These are phyloP conservation scores for Choreutis nemorana DNA, from an alignment of 2,888 invertebrate species.

Conservation along the genomic window DNA sequence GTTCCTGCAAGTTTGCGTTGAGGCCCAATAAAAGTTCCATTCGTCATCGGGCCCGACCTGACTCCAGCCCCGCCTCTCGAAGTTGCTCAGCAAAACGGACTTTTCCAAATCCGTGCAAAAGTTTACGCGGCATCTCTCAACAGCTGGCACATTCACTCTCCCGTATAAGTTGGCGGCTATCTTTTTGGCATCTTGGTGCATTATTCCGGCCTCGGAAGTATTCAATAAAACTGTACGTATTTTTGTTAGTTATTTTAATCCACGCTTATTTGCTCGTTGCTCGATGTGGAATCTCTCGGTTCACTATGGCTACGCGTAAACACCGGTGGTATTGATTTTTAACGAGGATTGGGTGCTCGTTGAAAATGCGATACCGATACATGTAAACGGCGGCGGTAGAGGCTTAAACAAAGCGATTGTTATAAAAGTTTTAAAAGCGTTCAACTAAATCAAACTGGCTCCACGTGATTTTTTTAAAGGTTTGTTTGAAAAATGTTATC, in stretches of 20 bases:
- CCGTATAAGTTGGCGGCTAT: constrained; percentile 48
- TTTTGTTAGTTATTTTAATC: neutral
- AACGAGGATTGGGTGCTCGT: constrained; percentile 9
- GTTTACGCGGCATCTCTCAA: constrained; percentile 63
- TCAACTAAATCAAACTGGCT: too few species aligned
- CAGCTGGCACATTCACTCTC: constrained; percentile 36
- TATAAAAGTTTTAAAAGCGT: too few species aligned
- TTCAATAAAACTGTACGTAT: neutral
- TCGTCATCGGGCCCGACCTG: constrained; percentile 83
- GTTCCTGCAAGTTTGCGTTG: constrained; percentile 81
- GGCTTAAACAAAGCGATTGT: too few species aligned
- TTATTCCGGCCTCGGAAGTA: constrained; percentile 13
- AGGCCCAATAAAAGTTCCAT: constrained; percentile 93
- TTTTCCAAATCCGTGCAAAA: constrained; percentile 86
- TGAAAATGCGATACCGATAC: too few species aligned
- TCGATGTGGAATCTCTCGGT: constrained; percentile 32
- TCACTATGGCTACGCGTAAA: constrained; percentile 49
- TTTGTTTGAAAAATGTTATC: too few species aligned
- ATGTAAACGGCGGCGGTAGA: too few species aligned
- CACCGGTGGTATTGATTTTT: constrained; percentile 38
- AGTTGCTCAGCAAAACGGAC: constrained; percentile 85
- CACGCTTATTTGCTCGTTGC: constrained; percentile 25
- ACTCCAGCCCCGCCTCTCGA: constrained; percentile 85
- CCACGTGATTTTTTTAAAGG: too few species aligned
- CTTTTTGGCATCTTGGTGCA: constrained; percentile 43